Percentiles rank a stretch among this genome's conserved stretches.
Conservation (phyloP, 2,888 invertebrate genomes). For the Diaphora mendica region DNA sequence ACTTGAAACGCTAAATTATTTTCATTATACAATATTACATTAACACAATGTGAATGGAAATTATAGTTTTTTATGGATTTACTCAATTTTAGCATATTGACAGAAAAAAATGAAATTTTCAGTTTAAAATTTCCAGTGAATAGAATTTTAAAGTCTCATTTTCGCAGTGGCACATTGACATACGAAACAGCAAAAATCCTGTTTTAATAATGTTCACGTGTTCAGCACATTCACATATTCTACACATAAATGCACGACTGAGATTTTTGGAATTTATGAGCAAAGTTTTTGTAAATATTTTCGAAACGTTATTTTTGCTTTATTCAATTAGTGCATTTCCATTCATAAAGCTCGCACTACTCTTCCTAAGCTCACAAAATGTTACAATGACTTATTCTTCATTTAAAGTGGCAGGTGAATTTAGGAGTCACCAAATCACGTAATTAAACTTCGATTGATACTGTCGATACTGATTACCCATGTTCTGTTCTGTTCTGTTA, state of each 20-base stretch:
- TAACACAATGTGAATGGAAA: too few relatives aligned
- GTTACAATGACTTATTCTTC: background rate
- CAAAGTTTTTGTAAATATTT: background rate
- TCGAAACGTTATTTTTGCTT: too few relatives aligned
- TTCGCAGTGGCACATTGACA: background rate
- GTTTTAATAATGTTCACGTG: background rate
- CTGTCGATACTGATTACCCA: background rate
- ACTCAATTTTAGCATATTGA: too few relatives aligned
- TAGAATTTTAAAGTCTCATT: background rate
- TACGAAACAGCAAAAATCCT: background rate
- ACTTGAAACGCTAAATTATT: too few relatives aligned
- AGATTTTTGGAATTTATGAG: background rate
- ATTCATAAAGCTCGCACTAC: too few relatives aligned
- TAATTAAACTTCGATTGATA: conserved; percentile 6
- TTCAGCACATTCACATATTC: background rate
- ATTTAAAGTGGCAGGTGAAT: background rate
- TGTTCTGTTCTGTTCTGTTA: background rate
- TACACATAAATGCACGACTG: background rate
- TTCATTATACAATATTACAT: too few relatives aligned
- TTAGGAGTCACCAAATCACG: background rate
- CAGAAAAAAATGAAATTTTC: too few relatives aligned
- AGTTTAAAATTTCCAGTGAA: background rate
- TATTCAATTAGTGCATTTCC: too few relatives aligned
- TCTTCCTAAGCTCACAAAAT: background rate
- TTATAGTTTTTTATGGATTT: too few relatives aligned